Conservation (phyloP, 2,888 invertebrate genomes). For the Eucera pruinosa region DNA sequence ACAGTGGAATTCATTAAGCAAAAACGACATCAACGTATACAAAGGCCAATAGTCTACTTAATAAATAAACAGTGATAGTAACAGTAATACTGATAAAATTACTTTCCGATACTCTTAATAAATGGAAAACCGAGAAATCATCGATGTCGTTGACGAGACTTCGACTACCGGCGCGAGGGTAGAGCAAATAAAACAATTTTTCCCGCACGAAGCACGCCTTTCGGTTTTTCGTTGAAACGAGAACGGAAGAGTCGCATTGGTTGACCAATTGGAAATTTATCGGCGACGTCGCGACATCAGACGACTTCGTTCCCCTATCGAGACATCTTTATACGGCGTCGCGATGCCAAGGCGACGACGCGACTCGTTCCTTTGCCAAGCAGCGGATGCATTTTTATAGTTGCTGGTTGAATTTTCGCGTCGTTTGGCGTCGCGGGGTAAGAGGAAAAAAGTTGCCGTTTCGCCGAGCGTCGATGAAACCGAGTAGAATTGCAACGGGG, state of each 20-base stretch:
- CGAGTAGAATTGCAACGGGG: too few species aligned
- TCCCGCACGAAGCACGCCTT: too few species aligned
- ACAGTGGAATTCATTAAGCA: too few species aligned
- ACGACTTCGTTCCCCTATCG: not conserved
- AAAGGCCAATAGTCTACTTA: too few species aligned
- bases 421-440: not conserved
- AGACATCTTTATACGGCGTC: conserved; percentile 4
- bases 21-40: too few species aligned
- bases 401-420: conserved; percentile 2
- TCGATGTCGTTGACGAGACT: too few species aligned
- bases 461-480: not conserved
- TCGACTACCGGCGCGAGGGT: too few species aligned
- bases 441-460: conserved; percentile 2
- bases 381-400: conserved; percentile 32
- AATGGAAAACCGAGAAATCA: too few species aligned
- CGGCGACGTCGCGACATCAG: conserved; percentile 25
- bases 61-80: too few species aligned
- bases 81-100: too few species aligned
- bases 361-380: conserved; percentile 22
- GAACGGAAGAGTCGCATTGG: not conserved
- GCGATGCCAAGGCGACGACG: conserved; percentile 16
- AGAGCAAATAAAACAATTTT: too few species aligned
- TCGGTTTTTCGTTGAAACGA: conserved; percentile 23
- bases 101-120: too few species aligned
- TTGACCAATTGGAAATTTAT: conserved; percentile 56